Percentiles rank a stretch among this genome's conserved stretches.
Conservation (phyloP, 2,888 invertebrate genomes). For the Cerastoderma edule region DNA sequence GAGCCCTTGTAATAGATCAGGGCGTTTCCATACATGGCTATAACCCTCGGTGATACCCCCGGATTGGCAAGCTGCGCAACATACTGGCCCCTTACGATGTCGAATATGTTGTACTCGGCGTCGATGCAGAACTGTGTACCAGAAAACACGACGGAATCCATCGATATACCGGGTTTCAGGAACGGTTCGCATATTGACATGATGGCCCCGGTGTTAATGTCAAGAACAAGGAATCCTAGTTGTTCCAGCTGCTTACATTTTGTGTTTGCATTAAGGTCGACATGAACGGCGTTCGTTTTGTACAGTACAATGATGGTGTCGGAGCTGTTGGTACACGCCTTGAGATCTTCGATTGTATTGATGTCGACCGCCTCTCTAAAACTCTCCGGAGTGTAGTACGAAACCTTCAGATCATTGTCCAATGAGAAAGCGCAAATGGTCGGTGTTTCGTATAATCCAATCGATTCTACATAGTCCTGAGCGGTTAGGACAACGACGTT, state of each 20-base stretch:
- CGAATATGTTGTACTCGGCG: slow-evolving; percentile 73
- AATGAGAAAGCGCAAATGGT: slow-evolving; percentile 77
- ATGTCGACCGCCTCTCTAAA: slow-evolving; percentile 75
- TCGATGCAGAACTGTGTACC: slow-evolving; percentile 80
- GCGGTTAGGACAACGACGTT: slow-evolving; percentile 80
- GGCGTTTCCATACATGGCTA: slow-evolving; percentile 75
- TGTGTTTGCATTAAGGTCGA: slow-evolving; percentile 44
- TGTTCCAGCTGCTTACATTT: slow-evolving; percentile 31
- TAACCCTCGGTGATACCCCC: slow-evolving; percentile 61
- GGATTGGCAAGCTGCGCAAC: slow-evolving; percentile 63
- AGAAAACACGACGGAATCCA: slow-evolving; percentile 73
- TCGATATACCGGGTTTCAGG: slow-evolving; percentile 64
- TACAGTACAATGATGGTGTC: slow-evolving; percentile 76
- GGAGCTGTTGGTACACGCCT: slow-evolving; percentile 65
- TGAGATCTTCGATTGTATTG: slow-evolving; percentile 74
- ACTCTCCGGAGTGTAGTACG: slow-evolving; percentile 75
- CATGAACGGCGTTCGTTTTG: slow-evolving; percentile 49
- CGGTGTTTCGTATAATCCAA: slow-evolving; percentile 72
- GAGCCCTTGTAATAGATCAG: slow-evolving; percentile 72
- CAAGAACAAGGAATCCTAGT: slow-evolving; percentile 74
- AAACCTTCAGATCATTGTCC: slow-evolving; percentile 67
- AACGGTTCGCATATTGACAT: slow-evolving; percentile 77
- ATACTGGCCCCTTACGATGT: slow-evolving; percentile 70
- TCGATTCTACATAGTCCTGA: slow-evolving; percentile 69
- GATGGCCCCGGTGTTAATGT: slow-evolving; percentile 76